These are phyloP conservation scores for Bruchidius siliquastri DNA, from an alignment of 2,888 invertebrate species.

Conservation along the genomic window DNA sequence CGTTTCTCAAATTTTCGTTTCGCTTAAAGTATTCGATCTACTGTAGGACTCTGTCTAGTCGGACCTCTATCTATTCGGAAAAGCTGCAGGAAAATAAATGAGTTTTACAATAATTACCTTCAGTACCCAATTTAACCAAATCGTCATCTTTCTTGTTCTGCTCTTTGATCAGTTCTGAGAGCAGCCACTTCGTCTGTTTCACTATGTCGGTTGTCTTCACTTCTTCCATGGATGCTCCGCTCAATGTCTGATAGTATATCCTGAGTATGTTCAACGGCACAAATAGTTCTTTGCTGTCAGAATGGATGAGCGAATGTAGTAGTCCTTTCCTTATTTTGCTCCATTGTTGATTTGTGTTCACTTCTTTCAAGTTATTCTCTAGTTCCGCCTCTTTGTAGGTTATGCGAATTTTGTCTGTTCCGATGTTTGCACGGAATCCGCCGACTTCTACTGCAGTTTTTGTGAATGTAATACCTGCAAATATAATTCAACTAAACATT, in stretches of 20 bases:
- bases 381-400: conserved; percentile 32
- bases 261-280: conserved; percentile 42
- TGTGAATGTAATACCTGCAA: conserved; percentile 37
- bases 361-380: conserved; percentile 13
- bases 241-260: conserved; percentile 43
- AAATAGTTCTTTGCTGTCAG: conserved; percentile 38
- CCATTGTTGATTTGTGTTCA: conserved; percentile 37
- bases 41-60: too few species aligned
- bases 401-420: conserved; percentile 40
- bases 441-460: conserved; percentile 36
- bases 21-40: too few species aligned
- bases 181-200: conserved; percentile 42
- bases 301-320: conserved; percentile 39
- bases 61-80: too few species aligned
- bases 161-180: conserved; percentile 39
- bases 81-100: too few species aligned
- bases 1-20: too few species aligned
- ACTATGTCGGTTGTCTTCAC: conserved; percentile 33
- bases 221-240: conserved; percentile 33
- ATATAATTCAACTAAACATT: too few species aligned
- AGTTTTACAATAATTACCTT: too few species aligned
- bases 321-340: conserved; percentile 40
- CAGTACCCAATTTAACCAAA: conserved; percentile 29
- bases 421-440: conserved; percentile 41
- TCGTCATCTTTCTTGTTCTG: conserved; percentile 37